Evolutionary conservation across 2,797 vertebrate species (phyloP).

Genomic region (Chloroceryle amazona): DNA sequence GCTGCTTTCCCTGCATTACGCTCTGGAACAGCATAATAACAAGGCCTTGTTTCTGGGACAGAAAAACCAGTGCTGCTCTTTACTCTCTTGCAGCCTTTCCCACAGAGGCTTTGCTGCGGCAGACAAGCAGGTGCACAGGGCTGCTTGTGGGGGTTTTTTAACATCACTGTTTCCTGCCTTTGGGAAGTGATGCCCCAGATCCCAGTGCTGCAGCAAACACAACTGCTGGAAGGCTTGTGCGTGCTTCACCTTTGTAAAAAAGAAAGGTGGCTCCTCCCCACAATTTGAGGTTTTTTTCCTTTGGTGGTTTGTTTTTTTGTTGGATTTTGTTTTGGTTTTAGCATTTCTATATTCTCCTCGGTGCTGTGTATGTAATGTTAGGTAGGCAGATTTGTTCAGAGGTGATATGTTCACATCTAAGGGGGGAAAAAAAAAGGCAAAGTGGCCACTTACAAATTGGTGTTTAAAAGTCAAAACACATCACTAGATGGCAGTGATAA

Average conservation of each 20-base stretch:
- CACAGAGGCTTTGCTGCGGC: background rate
- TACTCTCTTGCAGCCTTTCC: background rate
- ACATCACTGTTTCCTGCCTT: background rate
- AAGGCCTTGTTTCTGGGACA: background rate
- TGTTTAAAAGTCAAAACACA: background rate
- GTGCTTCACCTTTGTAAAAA: background rate
- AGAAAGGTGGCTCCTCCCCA: background rate
- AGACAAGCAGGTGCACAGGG: background rate
- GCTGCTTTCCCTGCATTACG: background rate
- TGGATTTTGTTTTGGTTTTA: background rate
- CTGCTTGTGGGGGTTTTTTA: background rate
- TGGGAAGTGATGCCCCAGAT: background rate
- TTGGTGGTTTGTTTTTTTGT: background rate
- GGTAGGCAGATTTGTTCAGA: background rate
- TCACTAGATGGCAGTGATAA: background rate
- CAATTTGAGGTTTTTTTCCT: background rate
- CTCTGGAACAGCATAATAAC: background rate
- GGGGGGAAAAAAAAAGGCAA: background rate
- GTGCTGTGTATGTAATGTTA: background rate
- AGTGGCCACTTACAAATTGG: background rate
- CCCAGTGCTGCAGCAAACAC: background rate
- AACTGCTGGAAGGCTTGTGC: background rate
- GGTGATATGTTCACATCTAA: background rate
- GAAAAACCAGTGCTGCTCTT: background rate
- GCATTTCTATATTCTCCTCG: background rate